These are phyloP conservation scores for Trichonephila inaurata DNA, from an alignment of 1,140 invertebrate species.

Conservation along the genomic window DNA sequence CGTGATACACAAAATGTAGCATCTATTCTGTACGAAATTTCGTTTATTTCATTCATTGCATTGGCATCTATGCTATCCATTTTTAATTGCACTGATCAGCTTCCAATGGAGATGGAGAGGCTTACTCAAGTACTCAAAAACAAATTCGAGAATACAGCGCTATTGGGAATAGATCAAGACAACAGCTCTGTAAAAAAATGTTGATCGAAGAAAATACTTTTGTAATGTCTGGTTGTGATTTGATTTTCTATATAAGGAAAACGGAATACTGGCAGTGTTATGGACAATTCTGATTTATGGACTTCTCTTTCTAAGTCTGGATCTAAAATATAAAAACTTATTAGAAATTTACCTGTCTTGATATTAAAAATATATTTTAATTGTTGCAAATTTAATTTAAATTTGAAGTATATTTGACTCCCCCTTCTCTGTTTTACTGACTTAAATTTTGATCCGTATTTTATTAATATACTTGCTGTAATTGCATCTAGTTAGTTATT, in stretches of 20 bases:
- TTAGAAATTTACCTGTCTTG: too few species aligned
- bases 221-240: background rate
- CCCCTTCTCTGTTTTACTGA: too few species aligned
- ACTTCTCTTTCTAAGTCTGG: background rate
- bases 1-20: background rate
- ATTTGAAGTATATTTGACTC: too few species aligned
- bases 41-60: background rate
- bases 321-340: background rate
- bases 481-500: too few species aligned
- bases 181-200: background rate
- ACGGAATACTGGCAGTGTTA: background rate
- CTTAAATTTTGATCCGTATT: too few species aligned
- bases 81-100: background rate
- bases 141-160: background rate
- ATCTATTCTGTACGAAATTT: background rate
- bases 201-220: background rate
- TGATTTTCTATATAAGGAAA: background rate
- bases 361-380: too few species aligned
- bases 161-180: background rate
- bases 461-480: too few species aligned
- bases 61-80: background rate
- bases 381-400: too few species aligned
- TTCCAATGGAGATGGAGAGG: background rate
- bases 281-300: background rate
- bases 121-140: background rate